These are phyloP conservation scores for Drosophila guanche DNA, from an alignment of 1,140 invertebrate species.

Conservation along the genomic window DNA sequence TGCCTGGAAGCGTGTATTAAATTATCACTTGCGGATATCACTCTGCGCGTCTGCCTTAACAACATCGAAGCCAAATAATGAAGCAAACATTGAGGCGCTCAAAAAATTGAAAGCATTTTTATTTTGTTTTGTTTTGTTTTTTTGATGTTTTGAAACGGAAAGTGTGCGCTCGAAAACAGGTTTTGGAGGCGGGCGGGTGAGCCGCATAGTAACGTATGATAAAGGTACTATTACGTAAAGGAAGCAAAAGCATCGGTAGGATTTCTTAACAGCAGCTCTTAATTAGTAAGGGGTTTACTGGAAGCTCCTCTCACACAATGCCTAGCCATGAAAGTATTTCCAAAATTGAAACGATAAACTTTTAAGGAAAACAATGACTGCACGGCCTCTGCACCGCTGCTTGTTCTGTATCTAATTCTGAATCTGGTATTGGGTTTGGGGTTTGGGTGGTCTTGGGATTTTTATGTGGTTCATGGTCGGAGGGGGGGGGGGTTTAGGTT, in stretches of 20 bases:
- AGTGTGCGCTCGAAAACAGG: constrained; percentile 33
- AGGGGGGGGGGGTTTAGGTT: background rate
- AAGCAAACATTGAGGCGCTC: constrained; percentile 67
- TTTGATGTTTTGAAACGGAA: constrained; percentile 8
- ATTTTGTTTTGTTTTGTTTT: background rate
- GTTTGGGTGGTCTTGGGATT: background rate
- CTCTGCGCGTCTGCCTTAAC: constrained; percentile 60
- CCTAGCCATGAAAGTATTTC: background rate
- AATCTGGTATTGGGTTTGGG: constrained; percentile 1
- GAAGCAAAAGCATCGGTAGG: constrained; percentile 44
- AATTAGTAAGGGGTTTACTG: constrained; percentile 42
- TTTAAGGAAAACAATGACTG: constrained; percentile 23
- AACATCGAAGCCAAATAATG: constrained; percentile 74
- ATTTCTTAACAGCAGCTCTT: constrained; percentile 36
- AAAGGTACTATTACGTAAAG: constrained; percentile 29
- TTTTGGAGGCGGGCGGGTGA: constrained; percentile 26
- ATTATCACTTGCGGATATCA: constrained; percentile 82
- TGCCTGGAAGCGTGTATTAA: constrained; percentile 78
- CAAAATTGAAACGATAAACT: constrained; percentile 39
- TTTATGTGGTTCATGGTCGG: background rate
- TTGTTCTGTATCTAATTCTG: constrained; percentile 14
- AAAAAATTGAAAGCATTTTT: constrained; percentile 50
- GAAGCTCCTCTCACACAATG: constrained; percentile 42
- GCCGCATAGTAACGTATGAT: constrained; percentile 28
- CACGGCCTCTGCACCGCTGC: constrained; percentile 18